Evolutionary conservation across 2,888 invertebrate genomes (phyloP).

Genomic region (Drosophila mayaguana): DNA sequence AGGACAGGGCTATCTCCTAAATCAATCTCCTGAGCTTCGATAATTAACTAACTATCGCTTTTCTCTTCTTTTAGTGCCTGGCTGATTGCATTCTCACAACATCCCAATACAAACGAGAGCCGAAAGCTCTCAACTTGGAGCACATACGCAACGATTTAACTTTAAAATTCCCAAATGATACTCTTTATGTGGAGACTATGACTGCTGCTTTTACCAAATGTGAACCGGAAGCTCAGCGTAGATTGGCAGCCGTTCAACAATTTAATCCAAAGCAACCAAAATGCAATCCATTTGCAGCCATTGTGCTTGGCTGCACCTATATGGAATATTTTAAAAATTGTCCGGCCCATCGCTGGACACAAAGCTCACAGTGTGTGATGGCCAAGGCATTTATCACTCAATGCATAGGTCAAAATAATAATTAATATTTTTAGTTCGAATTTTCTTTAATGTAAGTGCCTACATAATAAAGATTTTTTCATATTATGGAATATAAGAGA

Average conservation of each 20-base stretch:
- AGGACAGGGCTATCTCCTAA: neutral
- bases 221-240: constrained; percentile 71
- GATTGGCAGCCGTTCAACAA: constrained; percentile 69
- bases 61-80: constrained; percentile 71
- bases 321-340: constrained; percentile 84
- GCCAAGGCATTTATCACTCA: constrained; percentile 82
- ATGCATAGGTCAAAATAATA: constrained; percentile 44
- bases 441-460: no score
- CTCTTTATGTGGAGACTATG: constrained; percentile 77
- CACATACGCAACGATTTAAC: constrained; percentile 71
- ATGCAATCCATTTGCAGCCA: constrained; percentile 83
- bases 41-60: neutral
- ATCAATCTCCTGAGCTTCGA: no score
- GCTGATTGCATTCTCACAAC: constrained; percentile 83
- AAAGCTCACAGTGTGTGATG: constrained; percentile 74
- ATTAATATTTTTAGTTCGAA: no score
- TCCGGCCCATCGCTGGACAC: constrained; percentile 81
- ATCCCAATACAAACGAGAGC: constrained; percentile 71
- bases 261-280: constrained; percentile 49
- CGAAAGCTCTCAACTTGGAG: constrained; percentile 66
- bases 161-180: constrained; percentile 76
- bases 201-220: constrained; percentile 77
- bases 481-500: constrained; percentile 8
- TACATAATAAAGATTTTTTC: constrained; percentile 53
- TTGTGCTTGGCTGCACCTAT: constrained; percentile 83